Evolutionary conservation across 2,888 invertebrate species (phyloP), one percentile per base, ranked within the genome.

Genomic region (Andrena haemorrhoa): DNA sequence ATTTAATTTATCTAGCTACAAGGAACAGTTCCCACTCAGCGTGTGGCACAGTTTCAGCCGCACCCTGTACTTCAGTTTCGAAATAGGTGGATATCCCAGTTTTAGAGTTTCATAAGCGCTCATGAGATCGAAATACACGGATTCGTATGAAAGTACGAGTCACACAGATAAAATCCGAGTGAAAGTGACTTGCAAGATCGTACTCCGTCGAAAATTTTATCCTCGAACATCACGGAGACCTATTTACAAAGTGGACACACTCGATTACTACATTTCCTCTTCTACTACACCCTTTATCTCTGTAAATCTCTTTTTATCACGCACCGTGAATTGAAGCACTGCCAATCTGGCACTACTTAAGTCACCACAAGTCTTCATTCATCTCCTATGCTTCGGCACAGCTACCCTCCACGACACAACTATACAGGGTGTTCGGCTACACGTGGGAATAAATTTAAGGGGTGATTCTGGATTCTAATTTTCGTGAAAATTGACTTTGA

Each of bases 21-120:
- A 23, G 26, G 26, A 56, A 26, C 10, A 56, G 56, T 12, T 26
- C 23, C 56, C 56, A 56, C 23, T 56, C 23, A 20, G 23, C 10
- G 26, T 26, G 53, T 26, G 23, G 10, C 26, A 26, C 23, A 56
- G 23, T 26, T 56, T 56, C 56, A 12, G 56, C 56, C 56, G 23
- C 56, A 56, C 56, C 56, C 23, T 56, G 10, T 56, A 23, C 56
- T 56, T 56, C 26, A 26, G 56, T 26, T 56, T 56, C 56, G 56
- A 56, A 56, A 56, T 26, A 26, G 56, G 26, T 56, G 26, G 56
- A 8, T 12, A 56, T 56, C 56, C 56, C 56, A 23, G 56, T 56
- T 56, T 56, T 56, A 56, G 56, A 56, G 56, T 56, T 56, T 56
- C 56, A 26, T 26, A 56, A 56, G 56, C 10, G 56, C 56, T 56